A percentile compares a stretch with the other conserved stretches of the same genome.
phyloP scores from a whole-genome alignment of 2,797 vertebrate species.

The Megaceryle alcyon region DNA sequence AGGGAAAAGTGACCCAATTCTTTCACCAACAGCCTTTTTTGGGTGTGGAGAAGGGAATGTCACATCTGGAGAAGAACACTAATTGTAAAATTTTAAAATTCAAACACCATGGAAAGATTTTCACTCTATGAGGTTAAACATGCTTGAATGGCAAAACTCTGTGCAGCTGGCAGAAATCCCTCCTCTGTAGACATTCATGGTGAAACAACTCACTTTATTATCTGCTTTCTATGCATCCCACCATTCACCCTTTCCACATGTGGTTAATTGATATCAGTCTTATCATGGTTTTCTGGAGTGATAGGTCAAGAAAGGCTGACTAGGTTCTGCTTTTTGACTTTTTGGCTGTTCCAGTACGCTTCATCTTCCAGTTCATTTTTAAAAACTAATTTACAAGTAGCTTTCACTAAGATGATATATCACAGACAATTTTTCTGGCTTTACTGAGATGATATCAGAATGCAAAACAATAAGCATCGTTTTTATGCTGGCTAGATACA shows the following conservation, averaged over 20 bases:
- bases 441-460: background rate
- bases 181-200: background rate
- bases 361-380: background rate
- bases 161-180: background rate
- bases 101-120: background rate
- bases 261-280: background rate
- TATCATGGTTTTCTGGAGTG: background rate
- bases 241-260: background rate
- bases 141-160: background rate
- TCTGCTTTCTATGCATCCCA: background rate
- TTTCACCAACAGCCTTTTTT: background rate
- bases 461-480: background rate
- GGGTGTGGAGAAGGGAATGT: background rate
- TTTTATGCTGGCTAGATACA: background rate
- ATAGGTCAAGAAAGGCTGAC: background rate
- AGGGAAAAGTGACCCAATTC: background rate
- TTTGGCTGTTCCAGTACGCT: background rate
- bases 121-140: background rate
- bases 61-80: background rate
- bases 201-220: background rate
- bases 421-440: constrained; percentile 14
- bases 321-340: background rate
- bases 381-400: background rate
- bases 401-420: background rate
- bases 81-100: background rate